Evolutionary conservation across 2,113 vertebrate species (phyloP), one percentile per base, ranked within the genome.

Genomic region (Petroica traversi): DNA sequence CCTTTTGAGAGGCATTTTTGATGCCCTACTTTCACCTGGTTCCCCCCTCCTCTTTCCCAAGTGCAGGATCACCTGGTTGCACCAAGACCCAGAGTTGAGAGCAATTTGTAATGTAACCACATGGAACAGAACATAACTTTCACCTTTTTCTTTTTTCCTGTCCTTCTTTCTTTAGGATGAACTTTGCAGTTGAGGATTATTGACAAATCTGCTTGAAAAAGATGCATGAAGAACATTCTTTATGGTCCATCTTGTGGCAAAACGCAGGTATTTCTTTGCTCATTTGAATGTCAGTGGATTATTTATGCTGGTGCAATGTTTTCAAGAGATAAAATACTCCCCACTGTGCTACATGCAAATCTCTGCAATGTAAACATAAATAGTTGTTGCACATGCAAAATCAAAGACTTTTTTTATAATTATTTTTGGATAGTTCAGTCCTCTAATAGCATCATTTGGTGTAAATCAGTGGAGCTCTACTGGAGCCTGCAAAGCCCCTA

Each of bases 281-380:
- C 96, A 92, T 97, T 96, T 97, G 92, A 96, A 91, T 96, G 94
- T 96, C 28, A 16, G 86, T 76, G 91, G 97, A 95, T 97, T 96
- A 93, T 97, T 95, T 92, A 61, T 88, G 88, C 93, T 95, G 95
- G 96, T 85, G 93, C 85, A 96, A 97, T 97, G 95, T 97, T 97
- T 95, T 92, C 88, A 92, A 94, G 95, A 96, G 96, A 96, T 97
- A 96, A 97, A 97, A 96, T 97, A 75, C 96, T 97, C 95, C 96
- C 96, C 88, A 94, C 97, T 96, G 96, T 95, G 96, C 95, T 95
- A 91, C 93, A 86, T 87, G 77, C 64, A 95, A 96, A 94, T 97
- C 77, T 94, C 90, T 75, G 90, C 83, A 91, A 93, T 93, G 81
- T 96, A 94, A 95, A 93, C 78, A 94, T 91, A 74, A 94, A 89